phyloP scores from a whole-genome alignment of 2,797 vertebrate genomes.

The Sebastes glaucus region DNA sequence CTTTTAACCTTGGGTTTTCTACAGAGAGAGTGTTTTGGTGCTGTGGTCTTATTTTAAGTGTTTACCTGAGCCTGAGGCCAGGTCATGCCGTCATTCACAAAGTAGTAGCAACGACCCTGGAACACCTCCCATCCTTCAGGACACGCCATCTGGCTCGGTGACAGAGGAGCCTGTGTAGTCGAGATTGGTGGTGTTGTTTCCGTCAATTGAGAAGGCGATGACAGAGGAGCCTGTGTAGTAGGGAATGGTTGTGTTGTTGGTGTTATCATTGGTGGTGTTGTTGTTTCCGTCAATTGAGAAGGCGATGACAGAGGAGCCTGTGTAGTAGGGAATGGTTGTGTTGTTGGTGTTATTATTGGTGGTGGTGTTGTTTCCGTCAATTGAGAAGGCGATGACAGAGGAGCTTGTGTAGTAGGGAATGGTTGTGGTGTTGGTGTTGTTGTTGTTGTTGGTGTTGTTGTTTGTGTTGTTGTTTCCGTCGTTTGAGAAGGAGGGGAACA shows the following conservation, averaged over 20 bases:
- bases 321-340: too few relatives aligned
- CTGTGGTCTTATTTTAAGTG: neutral
- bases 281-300: neutral
- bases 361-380: too few relatives aligned
- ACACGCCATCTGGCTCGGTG: neutral
- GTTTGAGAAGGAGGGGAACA: neutral
- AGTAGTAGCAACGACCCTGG: conserved; percentile 29
- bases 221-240: too few relatives aligned
- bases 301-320: too few relatives aligned
- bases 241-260: neutral
- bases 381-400: too few relatives aligned
- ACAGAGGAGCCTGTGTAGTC: accelerated
- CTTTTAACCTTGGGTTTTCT: neutral
- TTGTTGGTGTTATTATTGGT: too few relatives aligned
- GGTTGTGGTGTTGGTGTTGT: too few relatives aligned
- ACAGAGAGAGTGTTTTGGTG: neutral
- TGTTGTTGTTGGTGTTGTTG: neutral
- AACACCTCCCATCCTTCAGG: conserved; percentile 5
- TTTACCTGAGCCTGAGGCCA: conserved; percentile 38
- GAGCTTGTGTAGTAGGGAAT: too few relatives aligned
- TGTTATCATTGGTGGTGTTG: too few relatives aligned
- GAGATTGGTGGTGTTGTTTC: neutral
- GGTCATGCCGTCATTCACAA: neutral
- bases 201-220: neutral
- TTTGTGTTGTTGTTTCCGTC: too few relatives aligned